Evolutionary conservation across 2,888 invertebrate genomes (phyloP).

Genomic region (Ashinkailepas kermadecensis): DNA sequence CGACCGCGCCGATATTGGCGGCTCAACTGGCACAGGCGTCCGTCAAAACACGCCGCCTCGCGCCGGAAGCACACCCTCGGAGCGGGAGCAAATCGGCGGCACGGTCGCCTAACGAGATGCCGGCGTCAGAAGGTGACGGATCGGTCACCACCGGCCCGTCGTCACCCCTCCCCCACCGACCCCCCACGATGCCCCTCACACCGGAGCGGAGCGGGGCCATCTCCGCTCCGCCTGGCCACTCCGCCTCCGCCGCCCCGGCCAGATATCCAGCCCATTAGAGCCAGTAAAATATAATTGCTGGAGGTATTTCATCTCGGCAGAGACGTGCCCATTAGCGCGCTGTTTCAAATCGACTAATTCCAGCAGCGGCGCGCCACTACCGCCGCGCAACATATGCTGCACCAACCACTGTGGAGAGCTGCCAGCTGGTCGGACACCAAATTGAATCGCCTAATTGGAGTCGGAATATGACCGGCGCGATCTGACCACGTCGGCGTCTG

Average conservation of each 20-base stretch:
- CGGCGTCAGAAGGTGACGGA: not conserved
- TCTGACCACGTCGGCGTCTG: no score
- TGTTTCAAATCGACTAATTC: constrained; percentile 10
- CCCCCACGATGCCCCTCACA: not conserved
- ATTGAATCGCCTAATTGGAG: constrained; percentile 17
- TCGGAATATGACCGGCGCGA: not conserved
- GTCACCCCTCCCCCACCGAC: not conserved
- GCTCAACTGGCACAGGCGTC: no score
- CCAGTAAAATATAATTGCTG: constrained; percentile 5
- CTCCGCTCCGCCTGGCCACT: no score
- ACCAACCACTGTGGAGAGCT: not conserved
- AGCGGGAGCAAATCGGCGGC: not conserved
- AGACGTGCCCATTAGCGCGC: not conserved
- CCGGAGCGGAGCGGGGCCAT: no score
- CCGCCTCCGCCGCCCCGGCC: not conserved
- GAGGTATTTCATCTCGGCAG: constrained; percentile 12
- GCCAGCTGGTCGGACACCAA: not conserved
- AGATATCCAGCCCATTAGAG: not conserved
- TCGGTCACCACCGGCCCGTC: not conserved
- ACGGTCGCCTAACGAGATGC: constrained; percentile 11
- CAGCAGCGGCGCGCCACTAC: not conserved
- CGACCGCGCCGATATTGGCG: not conserved
- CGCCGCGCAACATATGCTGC: not conserved
- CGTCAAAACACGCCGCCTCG: not conserved
- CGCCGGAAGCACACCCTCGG: not conserved